Evolutionary conservation across 2,797 vertebrate genomes (phyloP).

Genomic region (Danionella dracula): DNA sequence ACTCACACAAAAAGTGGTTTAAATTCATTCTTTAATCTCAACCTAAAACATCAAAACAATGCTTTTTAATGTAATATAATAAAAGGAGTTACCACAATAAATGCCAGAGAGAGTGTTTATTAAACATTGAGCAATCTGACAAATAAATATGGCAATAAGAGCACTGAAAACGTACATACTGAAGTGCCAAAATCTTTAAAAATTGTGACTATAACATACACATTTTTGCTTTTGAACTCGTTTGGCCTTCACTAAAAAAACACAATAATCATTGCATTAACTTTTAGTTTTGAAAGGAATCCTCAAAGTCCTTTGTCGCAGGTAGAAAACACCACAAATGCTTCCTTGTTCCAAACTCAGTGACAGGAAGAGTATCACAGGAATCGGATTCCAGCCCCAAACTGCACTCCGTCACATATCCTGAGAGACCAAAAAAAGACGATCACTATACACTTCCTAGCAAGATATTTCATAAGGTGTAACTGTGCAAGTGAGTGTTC

Average conservation of each 20-base stretch:
- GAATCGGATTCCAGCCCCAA: conserved; percentile 95
- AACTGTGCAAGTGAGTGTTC: background rate
- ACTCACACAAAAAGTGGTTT: too few species aligned
- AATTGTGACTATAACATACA: background rate
- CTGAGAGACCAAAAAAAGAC: conserved; percentile 57
- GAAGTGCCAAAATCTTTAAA: background rate
- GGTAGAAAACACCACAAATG: conserved; percentile 1
- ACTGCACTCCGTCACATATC: conserved; percentile 95
- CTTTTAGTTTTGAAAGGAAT: conserved; percentile 17
- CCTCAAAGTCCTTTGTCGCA: background rate
- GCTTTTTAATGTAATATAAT: too few species aligned
- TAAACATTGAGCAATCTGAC: conserved; percentile 31
- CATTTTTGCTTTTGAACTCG: background rate
- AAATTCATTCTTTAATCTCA: too few species aligned
- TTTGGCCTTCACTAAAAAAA: conserved; percentile 31
- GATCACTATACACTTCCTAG: background rate
- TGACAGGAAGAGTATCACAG: conserved; percentile 67
- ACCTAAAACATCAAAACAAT: too few species aligned
- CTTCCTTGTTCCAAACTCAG: too few species aligned
- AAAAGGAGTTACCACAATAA: background rate
- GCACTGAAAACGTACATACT: conserved; percentile 3
- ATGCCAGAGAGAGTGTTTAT: conserved; percentile 38
- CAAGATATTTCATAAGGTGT: too few species aligned
- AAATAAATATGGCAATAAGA: conserved; percentile 46
- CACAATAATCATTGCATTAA: conserved; percentile 43